Percentiles rank a stretch among this genome's conserved stretches.
Evolutionary conservation across 1,140 invertebrate species (phyloP).

Genomic region (Vanessa tameamea): DNA sequence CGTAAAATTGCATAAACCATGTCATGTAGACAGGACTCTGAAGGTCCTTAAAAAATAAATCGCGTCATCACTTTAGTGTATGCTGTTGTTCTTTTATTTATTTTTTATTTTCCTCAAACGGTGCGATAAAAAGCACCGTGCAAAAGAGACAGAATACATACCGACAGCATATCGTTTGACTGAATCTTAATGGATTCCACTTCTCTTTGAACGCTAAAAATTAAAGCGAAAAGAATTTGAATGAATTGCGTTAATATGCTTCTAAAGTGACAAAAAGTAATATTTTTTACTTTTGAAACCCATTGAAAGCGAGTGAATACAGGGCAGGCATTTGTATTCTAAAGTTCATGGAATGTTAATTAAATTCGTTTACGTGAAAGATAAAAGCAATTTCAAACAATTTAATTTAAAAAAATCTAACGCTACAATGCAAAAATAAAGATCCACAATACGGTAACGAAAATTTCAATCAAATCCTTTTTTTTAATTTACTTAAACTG

Average conservation of each 20-base stretch:
- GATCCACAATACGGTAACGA: no score
- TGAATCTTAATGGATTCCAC: constrained; percentile 50
- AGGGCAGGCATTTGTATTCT: no score
- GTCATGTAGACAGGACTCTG: neutral
- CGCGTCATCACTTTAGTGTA: neutral
- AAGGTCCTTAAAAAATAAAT: neutral
- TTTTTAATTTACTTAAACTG: neutral
- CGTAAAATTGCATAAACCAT: neutral
- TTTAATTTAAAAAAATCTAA: no score
- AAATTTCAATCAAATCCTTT: neutral
- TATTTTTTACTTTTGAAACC: no score
- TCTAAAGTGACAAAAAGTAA: constrained; percentile 13
- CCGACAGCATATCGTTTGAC: constrained; percentile 46
- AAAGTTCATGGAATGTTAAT: no score
- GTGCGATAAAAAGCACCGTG: constrained; percentile 18
- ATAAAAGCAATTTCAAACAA: no score
- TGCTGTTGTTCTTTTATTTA: constrained; percentile 14
- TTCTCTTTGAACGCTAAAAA: constrained; percentile 41
- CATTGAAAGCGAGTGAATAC: neutral
- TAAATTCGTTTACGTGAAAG: no score
- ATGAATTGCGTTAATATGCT: constrained; percentile 27
- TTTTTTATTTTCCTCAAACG: constrained; percentile 22
- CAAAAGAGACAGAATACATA: constrained; percentile 39
- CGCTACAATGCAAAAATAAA: no score
- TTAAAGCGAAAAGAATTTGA: constrained; percentile 26